Conservation (phyloP, 2,113 vertebrate genomes). For the Astur gentilis region DNA sequence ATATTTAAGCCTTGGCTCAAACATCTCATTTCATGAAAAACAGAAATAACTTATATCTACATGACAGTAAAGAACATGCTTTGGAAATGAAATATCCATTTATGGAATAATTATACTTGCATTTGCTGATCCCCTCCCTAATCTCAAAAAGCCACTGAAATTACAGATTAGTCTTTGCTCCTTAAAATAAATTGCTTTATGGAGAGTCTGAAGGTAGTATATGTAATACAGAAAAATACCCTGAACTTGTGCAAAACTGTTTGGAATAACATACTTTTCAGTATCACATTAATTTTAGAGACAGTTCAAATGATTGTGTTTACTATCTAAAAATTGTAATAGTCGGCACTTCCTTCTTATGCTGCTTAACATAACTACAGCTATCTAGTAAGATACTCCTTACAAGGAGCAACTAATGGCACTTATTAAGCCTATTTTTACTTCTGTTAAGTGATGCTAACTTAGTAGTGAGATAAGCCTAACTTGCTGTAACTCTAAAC, state of each 20-base stretch:
- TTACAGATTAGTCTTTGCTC: not conserved
- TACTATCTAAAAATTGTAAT: not conserved
- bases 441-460: not conserved
- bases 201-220: not conserved
- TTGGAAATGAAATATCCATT: not conserved
- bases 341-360: not conserved
- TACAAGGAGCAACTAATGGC: not conserved
- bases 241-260: not conserved
- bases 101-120: not conserved
- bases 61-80: not conserved
- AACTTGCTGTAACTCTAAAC: not conserved
- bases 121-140: not conserved
- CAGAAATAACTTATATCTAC: not conserved
- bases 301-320: not conserved
- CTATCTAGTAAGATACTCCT: not conserved
- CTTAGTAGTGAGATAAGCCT: not conserved
- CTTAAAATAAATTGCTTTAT: not conserved
- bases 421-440: not conserved
- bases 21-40: fast-evolving
- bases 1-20: not conserved
- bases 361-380: not conserved
- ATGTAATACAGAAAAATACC: not conserved
- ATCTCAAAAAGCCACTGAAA: not conserved
- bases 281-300: not conserved
- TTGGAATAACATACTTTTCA: not conserved